A percentile compares a stretch with the other conserved stretches of the same genome.
These are phyloP conservation scores for Eristalinus sepulchralis DNA, from an alignment of 2,888 invertebrate genomes.

Conservation along the genomic window DNA sequence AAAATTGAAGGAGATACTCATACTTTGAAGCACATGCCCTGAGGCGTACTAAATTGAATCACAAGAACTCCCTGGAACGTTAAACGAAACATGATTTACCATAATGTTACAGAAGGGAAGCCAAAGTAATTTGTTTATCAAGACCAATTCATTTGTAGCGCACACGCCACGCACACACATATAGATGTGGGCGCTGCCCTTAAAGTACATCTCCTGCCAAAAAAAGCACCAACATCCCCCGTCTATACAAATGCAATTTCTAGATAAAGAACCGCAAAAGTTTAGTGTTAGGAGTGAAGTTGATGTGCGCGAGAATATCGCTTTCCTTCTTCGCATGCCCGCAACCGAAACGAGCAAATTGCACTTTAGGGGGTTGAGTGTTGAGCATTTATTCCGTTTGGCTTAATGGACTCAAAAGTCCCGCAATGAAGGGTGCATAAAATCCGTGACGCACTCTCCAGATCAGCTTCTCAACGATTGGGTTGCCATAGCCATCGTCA, in stretches of 20 bases:
- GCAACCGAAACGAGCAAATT: not conserved
- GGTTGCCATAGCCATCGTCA: not conserved
- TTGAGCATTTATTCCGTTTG: conserved; percentile 53
- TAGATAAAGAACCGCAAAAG: conserved; percentile 21
- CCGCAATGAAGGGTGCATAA: conserved; percentile 50
- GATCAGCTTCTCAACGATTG: not conserved
- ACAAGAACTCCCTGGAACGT: not conserved
- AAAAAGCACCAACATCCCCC: not conserved
- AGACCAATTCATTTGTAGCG: conserved; percentile 17
- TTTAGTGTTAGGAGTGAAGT: too few species aligned
- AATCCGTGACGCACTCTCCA: conserved; percentile 24
- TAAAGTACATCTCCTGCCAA: too few species aligned
- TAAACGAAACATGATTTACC: conserved; percentile 13
- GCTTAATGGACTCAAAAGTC: conserved; percentile 60
- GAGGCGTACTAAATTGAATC: not conserved
- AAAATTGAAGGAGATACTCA: too few species aligned
- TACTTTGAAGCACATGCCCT: too few species aligned
- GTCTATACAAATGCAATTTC: conserved; percentile 20
- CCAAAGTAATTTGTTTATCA: conserved; percentile 26
- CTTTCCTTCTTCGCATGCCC: not conserved
- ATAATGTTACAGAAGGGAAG: conserved; percentile 6
- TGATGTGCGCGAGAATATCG: conserved; percentile 20
- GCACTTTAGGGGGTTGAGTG: not conserved
- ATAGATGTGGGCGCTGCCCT: too few species aligned
- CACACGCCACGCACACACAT: not conserved